Base-by-base conservation (phyloP, 2,797 vertebrate genomes). In the Sebastes cheni region DNA sequence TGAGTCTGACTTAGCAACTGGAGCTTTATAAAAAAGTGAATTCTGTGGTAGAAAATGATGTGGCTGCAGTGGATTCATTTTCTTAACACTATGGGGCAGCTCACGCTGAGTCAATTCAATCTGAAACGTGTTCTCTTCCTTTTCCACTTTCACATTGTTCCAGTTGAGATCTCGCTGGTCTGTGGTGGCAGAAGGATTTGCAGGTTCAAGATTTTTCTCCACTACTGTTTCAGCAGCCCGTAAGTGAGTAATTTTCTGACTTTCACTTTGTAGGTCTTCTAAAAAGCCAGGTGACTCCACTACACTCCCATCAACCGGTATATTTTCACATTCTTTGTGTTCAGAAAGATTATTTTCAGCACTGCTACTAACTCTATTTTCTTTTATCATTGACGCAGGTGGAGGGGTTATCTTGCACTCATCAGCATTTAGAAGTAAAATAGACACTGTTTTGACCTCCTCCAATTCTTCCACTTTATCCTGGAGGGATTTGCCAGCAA, bases 251-350 rank as follows among this genome's bases (percentile, higher is more conserved):
- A 78, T 79, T 56, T 72, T 86, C 34, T 87, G 77, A 75, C 73
- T 75, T 56, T 90, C 85, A 75, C 56, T 82, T 76, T 42, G 81
- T 46, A 87, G 34, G 27, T 90, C 82, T 82, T 92, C 88, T 65
- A 89, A 79, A 90, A 83, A 90, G 73, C 68, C 83, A n/a, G 83
- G 87, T 75, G 93, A 83, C 29, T 92, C 82, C 62, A 88, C 55
- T 34, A 84, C 73, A 72, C 39, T 75, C 8, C 39, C 58, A 60
- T 83, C 67, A 61, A 50, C 64, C 2, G 54, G 12, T 67, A 23
- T 34, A 61, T 60, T 65, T 59, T 66, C 64, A 66, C 12, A 34
- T 23, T 61, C 34, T 76, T 61, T 65, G 9, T 12, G 72, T 20
- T 82, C 42, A 59, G 12, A 8, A 65, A 58, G 32, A 2, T n/a